A percentile compares a stretch with the other conserved stretches of the same genome.
Evolutionary conservation across 2,797 vertebrate genomes (phyloP).

Genomic region (Syngnathus acus): DNA sequence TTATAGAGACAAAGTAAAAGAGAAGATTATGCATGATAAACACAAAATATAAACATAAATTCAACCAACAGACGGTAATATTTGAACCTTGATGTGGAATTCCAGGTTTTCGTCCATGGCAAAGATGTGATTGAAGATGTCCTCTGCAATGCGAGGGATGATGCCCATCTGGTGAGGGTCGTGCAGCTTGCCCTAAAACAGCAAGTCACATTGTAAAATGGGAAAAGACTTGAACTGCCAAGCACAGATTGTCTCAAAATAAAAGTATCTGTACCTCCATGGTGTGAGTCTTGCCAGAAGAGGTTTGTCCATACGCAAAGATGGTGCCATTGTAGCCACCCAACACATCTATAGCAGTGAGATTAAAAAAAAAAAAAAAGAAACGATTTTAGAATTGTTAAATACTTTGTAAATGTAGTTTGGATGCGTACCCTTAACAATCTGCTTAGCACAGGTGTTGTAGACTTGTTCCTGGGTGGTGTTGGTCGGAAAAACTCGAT

Average conservation of each 20-base stretch:
- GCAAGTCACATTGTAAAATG: neutral
- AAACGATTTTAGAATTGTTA: neutral
- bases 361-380: neutral
- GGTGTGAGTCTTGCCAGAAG: conserved; percentile 87
- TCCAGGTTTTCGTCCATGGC: conserved; percentile 96
- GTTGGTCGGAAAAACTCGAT: conserved; percentile 79
- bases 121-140: conserved; percentile 97
- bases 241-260: neutral
- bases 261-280: conserved; percentile 74
- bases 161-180: conserved; percentile 92
- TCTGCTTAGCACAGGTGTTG: conserved; percentile 85
- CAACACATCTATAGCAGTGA: conserved; percentile 71
- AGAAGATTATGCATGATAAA: neutral
- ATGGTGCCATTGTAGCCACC: conserved; percentile 87
- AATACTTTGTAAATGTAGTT: neutral
- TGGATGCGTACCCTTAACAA: conserved; percentile 75
- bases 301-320: conserved; percentile 86
- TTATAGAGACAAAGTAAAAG: conserved; percentile 33
- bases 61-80: neutral
- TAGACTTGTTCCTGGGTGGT: conserved; percentile 73
- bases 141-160: conserved; percentile 89
- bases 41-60: neutral
- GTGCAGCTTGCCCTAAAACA: conserved; percentile 82
- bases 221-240: neutral
- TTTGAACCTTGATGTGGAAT: conserved; percentile 88